Percentiles rank a stretch among this genome's conserved stretches.
Evolutionary conservation across 1,140 invertebrate genomes (phyloP).

Genomic region (Chironomus striatipennis): DNA sequence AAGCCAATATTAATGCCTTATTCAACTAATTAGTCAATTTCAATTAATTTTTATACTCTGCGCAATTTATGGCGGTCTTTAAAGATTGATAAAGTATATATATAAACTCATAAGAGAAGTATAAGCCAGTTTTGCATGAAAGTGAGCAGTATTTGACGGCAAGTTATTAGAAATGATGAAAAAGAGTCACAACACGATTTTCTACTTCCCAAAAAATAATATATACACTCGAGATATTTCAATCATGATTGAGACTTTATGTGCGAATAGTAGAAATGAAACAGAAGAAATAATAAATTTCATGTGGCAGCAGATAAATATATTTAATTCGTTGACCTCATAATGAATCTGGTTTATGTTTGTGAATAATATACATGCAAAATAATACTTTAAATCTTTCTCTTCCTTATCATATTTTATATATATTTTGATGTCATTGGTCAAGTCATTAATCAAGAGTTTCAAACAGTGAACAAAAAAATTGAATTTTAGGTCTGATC

Average conservation of each 20-base stretch:
- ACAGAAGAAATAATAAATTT: neutral
- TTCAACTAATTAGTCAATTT: neutral
- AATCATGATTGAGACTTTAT: neutral
- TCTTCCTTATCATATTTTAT: neutral
- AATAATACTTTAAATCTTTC: neutral
- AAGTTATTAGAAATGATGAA: neutral
- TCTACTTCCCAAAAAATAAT: slow-evolving; percentile 5
- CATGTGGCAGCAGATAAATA: neutral
- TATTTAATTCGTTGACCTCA: neutral
- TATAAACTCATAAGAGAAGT: no score
- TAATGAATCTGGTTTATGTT: slow-evolving; percentile 8
- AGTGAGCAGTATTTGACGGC: no score
- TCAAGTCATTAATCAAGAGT: neutral
- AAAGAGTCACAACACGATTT: neutral
- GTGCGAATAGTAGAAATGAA: neutral
- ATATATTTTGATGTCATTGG: neutral
- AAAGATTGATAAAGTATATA: neutral
- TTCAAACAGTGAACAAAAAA: neutral
- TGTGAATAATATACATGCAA: neutral
- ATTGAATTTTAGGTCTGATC: no score
- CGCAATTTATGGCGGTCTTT: neutral
- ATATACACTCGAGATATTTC: neutral
- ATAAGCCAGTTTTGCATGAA: no score
- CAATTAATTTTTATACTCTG: neutral
- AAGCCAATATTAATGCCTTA: neutral